A percentile compares a stretch with the other conserved stretches of the same genome.
Conservation (phyloP, 35 echinoderm and acorn worm species). For the Apostichopus parvimensis region DNA sequence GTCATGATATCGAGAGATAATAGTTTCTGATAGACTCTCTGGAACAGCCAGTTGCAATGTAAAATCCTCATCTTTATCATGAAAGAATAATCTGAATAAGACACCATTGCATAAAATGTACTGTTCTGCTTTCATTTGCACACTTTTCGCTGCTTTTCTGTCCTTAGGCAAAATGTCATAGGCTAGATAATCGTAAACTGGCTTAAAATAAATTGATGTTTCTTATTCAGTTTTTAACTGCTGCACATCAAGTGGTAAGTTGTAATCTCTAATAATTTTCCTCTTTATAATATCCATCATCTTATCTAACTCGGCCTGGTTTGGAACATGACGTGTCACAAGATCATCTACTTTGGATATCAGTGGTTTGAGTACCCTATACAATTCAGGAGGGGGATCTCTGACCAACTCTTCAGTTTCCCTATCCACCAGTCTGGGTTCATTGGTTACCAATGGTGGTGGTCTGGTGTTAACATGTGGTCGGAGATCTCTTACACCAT, state of each 20-base stretch:
- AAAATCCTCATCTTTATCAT: no score
- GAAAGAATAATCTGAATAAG: no score
- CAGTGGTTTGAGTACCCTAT: conserved; percentile 39
- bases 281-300: conserved; percentile 48
- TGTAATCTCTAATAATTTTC: conserved; percentile 64
- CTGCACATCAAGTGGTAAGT: conserved; percentile 53
- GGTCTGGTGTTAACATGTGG: neutral
- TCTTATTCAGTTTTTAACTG: neutral
- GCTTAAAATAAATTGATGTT: no score
- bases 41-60: no score
- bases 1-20: no score
- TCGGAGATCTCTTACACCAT: neutral
- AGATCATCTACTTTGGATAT: conserved; percentile 34
- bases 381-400: conserved; percentile 37
- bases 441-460: neutral
- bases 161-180: no score
- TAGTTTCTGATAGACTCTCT: no score
- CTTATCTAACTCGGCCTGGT: conserved; percentile 53
- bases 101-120: no score
- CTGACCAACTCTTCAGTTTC: neutral
- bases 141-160: no score
- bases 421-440: conserved; percentile 61
- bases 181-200: no score
- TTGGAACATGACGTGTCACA: conserved; percentile 47
- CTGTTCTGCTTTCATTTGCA: no score